Evolutionary conservation across 2,888 invertebrate species (phyloP), one percentile per base, ranked within the genome.

Genomic region (Trachelus tabidus): DNA sequence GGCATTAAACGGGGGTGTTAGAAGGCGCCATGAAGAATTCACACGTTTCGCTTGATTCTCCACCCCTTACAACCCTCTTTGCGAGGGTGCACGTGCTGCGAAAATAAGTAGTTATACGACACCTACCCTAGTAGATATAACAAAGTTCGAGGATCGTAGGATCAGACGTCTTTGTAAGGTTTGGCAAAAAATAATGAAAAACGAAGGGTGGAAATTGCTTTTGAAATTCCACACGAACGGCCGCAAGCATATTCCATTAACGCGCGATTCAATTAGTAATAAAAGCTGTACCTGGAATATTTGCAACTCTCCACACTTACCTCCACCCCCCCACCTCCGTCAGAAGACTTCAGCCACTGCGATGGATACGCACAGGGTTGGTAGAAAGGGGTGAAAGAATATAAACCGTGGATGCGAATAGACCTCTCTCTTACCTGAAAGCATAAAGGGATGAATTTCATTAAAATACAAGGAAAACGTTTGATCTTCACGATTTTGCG

Each of bases 221-320:
- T 11, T 30, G 15, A 71, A 71, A 71, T 30, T 71, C 71, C 11
- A 34, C 30, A 12, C 30, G 30, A 30, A 23, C 79, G 4, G 31
- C 12, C 1, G 11, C 4, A 33, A 34, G 23, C 69, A 15, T 40
- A 40, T 79, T 77, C 40, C 75, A 40, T 75, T 69, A 73, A 85
- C 84, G 82, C 79, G 83, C 82, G 83, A 86, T 81, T 86, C 84
- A 88, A 88, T 88, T 88, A 88, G 86, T 85, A 86, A 87, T 87
- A 85, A 87, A 86, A 85, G 86, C 83, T 83, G 79, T 80, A 56
- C 75, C 84, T 81, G 79, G 81, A 84, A 85, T 85, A 83, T 84
- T 83, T 83, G 81, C 76, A 76, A 79, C 77, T 69, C 77, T 80
- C 56, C 75, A 56, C 23, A 56, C 56, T 56, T 56, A 23, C 56